Conservation (phyloP, 2,113 vertebrate species). For the Gymnobelideus leadbeateri region DNA sequence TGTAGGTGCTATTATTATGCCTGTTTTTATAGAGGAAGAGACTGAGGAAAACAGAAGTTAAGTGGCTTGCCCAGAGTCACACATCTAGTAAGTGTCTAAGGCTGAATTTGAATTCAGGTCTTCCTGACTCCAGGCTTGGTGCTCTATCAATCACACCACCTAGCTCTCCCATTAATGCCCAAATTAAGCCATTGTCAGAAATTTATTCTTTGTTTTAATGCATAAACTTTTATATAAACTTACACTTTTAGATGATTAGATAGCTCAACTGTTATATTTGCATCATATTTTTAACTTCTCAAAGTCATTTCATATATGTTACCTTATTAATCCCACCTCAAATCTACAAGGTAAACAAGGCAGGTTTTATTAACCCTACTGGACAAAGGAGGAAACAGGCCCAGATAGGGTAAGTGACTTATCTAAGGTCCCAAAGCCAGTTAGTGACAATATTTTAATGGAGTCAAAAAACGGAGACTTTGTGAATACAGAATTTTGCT, state of each 20-base stretch:
- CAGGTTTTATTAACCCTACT: neutral
- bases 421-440: neutral
- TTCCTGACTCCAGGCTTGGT: neutral
- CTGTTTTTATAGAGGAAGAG: neutral
- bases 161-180: neutral
- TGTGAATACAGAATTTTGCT: conserved; percentile 71
- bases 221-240: neutral
- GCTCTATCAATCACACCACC: neutral
- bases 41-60: neutral
- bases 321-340: neutral
- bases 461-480: conserved; percentile 56
- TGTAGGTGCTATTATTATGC: neutral
- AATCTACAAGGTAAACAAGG: neutral
- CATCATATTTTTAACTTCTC: neutral
- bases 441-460: conserved; percentile 55
- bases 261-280: neutral
- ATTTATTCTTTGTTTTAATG: too few species aligned
- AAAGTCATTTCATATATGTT: neutral
- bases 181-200: neutral
- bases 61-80: neutral
- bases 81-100: neutral
- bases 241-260: neutral
- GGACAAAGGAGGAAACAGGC: neutral
- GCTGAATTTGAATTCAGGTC: neutral
- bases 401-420: neutral